These are phyloP conservation scores for Jordanella pulchra DNA, from an alignment of 2,797 vertebrate genomes.

Conservation along the genomic window DNA sequence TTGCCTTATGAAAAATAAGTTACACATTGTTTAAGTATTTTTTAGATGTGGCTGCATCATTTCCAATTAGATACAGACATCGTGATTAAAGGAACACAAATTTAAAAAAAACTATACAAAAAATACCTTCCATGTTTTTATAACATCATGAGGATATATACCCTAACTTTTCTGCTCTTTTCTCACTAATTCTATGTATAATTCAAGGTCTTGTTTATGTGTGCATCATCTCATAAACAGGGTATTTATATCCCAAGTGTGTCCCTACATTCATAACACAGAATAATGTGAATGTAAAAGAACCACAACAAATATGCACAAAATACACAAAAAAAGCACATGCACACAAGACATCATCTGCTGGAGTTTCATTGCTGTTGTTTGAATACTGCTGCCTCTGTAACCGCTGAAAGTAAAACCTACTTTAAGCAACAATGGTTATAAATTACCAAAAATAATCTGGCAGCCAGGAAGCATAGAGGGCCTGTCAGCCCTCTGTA, in stretches of 20 bases:
- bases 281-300: constrained; percentile 7
- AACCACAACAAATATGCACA: constrained; percentile 29
- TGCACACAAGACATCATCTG: constrained; percentile 33
- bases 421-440: constrained; percentile 75
- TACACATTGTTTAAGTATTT: neutral
- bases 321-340: constrained; percentile 18
- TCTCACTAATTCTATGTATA: constrained; percentile 17
- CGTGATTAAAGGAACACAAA: neutral
- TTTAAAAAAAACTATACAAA: neutral
- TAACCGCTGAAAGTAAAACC: constrained; percentile 65
- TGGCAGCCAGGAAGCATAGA: constrained; percentile 73
- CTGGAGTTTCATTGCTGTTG: constrained; percentile 32
- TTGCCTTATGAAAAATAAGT: neutral
- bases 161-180: constrained; percentile 9
- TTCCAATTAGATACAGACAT: neutral
- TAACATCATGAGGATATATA: constrained; percentile 6
- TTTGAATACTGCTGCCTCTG: constrained; percentile 46
- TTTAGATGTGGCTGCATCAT: neutral
- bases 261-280: neutral
- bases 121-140: constrained; percentile 11
- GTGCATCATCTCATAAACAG: constrained; percentile 24
- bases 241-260: constrained; percentile 2
- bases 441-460: constrained; percentile 84
- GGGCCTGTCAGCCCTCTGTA: constrained; percentile 76
- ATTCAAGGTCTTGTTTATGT: constrained; percentile 39